Conservation (phyloP, 2,888 invertebrate genomes). For the Rhopalosiphum nymphaeae region DNA sequence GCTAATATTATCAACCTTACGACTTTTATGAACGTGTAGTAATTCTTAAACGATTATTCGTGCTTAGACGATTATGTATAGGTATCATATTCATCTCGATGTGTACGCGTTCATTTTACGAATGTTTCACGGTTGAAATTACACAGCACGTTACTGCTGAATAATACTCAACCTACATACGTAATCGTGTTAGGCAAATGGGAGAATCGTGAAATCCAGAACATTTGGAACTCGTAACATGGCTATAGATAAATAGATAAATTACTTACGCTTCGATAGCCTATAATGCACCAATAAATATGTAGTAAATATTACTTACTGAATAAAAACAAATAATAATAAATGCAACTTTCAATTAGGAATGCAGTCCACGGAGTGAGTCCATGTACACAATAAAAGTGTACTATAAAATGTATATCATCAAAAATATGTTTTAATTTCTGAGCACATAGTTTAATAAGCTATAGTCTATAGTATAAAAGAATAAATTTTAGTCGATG, state of each 20-base stretch:
- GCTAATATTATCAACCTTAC: background rate
- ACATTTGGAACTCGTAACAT: background rate
- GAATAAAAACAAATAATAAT: background rate
- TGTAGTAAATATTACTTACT: background rate
- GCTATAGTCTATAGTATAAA: too few relatives aligned
- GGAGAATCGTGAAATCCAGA: background rate
- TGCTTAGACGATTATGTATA: background rate
- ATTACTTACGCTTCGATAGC: background rate
- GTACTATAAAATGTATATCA: background rate
- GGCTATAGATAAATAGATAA: background rate
- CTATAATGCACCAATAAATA: background rate
- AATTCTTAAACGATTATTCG: background rate
- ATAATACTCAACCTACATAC: background rate
- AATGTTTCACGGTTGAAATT: slow-evolving; percentile 6
- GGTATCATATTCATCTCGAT: slow-evolving; percentile 22
- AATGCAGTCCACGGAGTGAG: background rate
- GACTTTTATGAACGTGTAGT: background rate
- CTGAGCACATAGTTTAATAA: too few relatives aligned
- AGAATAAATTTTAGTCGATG: too few relatives aligned
- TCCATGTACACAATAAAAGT: background rate
- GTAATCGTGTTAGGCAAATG: background rate
- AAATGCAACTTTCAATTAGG: background rate
- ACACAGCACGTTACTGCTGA: background rate
- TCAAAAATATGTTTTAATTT: too few relatives aligned
- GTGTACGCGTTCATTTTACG: slow-evolving; percentile 29